phyloP scores from a whole-genome alignment of 2,797 vertebrate species.

The Galago senegalensis region DNA sequence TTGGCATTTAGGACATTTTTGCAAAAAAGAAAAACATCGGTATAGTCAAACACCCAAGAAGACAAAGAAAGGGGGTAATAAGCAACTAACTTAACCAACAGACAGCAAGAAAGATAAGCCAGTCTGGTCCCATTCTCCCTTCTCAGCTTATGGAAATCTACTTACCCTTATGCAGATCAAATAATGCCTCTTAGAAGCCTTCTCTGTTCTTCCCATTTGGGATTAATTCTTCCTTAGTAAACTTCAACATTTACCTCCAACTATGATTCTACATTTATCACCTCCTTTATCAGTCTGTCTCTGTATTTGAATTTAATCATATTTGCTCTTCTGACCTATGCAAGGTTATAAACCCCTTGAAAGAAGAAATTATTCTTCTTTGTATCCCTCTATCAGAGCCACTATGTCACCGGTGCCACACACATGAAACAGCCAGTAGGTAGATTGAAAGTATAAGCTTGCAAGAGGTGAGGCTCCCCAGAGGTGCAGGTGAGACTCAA shows the following conservation, averaged over 20 bases:
- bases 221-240: background rate
- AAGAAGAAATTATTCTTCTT: conserved; percentile 8
- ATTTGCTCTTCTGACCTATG: background rate
- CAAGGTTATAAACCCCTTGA: background rate
- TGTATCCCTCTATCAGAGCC: background rate
- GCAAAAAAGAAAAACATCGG: background rate
- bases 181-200: background rate
- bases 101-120: background rate
- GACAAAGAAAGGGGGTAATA: background rate
- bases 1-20: background rate
- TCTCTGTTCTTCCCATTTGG: background rate
- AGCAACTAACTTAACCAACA: background rate
- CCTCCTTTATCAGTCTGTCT: background rate
- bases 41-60: conserved; percentile 29
- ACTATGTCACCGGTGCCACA: too few relatives aligned
- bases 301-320: conserved; percentile 20
- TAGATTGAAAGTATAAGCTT: too few relatives aligned
- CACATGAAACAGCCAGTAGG: too few relatives aligned
- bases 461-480: too few relatives aligned
- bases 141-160: background rate
- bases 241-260: background rate
- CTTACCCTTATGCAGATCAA: background rate
- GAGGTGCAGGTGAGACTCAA: too few relatives aligned
- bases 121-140: background rate
- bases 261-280: background rate